Evolutionary conservation across 1,140 invertebrate genomes (phyloP).

Genomic region (Papilio polyxenes): DNA sequence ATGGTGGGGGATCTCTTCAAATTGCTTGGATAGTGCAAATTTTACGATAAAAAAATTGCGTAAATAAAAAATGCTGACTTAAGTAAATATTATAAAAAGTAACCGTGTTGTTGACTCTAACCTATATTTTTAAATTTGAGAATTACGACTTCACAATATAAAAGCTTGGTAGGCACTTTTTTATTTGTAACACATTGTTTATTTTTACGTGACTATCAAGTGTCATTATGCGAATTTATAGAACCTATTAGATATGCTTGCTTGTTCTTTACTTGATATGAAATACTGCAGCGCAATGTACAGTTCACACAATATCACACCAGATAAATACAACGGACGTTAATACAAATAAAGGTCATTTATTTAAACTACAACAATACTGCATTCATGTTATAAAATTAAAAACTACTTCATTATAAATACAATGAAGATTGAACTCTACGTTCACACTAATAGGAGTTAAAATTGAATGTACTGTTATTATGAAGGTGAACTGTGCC

Average conservation of each 20-base stretch:
- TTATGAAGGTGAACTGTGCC: constrained; percentile 26
- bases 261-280: neutral
- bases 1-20: no score
- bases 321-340: neutral
- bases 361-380: neutral
- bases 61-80: no score
- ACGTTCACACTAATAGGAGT: neutral
- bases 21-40: no score
- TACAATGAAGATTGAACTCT: neutral
- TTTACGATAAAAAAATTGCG: no score
- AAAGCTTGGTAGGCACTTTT: neutral
- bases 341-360: neutral
- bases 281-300: neutral
- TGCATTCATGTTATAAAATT: constrained; percentile 22
- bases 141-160: no score
- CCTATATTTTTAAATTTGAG: no score
- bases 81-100: no score
- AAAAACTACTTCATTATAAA: neutral
- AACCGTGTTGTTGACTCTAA: no score
- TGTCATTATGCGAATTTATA: neutral
- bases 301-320: neutral
- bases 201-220: no score
- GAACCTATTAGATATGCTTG: neutral
- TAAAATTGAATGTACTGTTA: neutral
- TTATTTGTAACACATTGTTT: no score